Evolutionary conservation across 1,140 invertebrate genomes (phyloP), one percentile per base, ranked within the genome.

Genomic region (Pseudoatta argentina): DNA sequence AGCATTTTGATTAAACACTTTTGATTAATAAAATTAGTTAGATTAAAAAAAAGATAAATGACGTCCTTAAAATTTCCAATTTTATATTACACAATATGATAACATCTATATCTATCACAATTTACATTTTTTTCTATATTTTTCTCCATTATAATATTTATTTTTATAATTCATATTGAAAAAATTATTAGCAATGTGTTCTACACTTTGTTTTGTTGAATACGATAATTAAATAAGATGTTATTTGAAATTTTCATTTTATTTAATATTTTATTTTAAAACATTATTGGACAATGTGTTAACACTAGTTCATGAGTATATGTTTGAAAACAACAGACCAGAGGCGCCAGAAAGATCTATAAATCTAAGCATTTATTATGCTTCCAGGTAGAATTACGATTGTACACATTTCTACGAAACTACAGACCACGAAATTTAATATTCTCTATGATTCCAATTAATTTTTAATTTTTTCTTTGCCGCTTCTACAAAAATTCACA

Each of bases 291-390:
- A 44, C 4, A 27, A 18, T 63, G 14, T 12, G 7, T 34, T 44
- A 44, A 44, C 10, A 44, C 39, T 10, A 44, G 8, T 44, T 44
- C 8, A 7, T 27, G 24, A 69, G 16, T 71, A 18, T 34, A 12
- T 55, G 34, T 44, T 34, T 8, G 21, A 10, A 67, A 69, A 79
- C 77, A 53, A 53, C 27, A 55, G 48, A 69, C 30, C 7, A 39
- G 30, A 79, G 48, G 14, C 27, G 48, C 30, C 48, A 79, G 77
- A 57, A 79, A 55, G 63, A 79, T 79, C 30, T 79, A 67, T 66
- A 77, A 63, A 77, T 39, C 8, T 27, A 14, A 66, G 18, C 48
- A 64, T 79, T 67, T 78, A 66, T 6, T 79, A 30, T 48, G 57
- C 18, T 24, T n/a, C 76, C 21, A 34, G 44, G 51, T 66, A 67